Percentiles rank a stretch among this genome's conserved stretches.
phyloP scores from a whole-genome alignment of 2,888 invertebrate genomes.

The Drosophila stalkeri region DNA sequence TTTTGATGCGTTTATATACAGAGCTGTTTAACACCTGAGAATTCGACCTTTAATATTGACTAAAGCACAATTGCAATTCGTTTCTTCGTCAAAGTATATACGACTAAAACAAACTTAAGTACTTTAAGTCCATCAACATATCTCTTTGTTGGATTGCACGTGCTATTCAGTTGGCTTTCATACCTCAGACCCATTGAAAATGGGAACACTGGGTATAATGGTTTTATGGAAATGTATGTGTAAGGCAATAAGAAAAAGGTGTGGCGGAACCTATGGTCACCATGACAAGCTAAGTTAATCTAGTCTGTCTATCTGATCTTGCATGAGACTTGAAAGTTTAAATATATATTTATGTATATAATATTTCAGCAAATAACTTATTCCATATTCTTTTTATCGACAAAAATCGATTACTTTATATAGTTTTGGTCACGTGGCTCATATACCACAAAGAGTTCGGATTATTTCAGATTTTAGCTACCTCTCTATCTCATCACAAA shows the following conservation, averaged over 20 bases:
- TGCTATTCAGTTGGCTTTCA: neutral
- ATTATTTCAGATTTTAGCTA: neutral
- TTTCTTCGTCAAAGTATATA: neutral
- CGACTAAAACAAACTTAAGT: neutral
- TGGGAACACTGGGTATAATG: neutral
- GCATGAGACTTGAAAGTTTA: neutral
- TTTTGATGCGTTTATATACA: slow-evolving; percentile 6
- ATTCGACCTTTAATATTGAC: slow-evolving; percentile 4
- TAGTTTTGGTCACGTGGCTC: neutral
- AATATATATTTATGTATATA: neutral
- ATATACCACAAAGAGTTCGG: too few relatives aligned
- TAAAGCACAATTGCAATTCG: neutral
- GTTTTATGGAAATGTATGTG: neutral
- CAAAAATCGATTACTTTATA: neutral
- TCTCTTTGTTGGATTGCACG: neutral
- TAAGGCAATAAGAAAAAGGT: neutral
- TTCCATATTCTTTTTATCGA: neutral
- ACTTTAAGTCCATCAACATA: neutral
- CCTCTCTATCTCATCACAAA: neutral
- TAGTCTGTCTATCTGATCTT: too few relatives aligned
- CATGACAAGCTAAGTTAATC: neutral
- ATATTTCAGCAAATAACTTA: neutral
- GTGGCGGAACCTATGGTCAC: neutral
- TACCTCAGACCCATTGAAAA: neutral
- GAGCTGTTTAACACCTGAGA: neutral